These are phyloP conservation scores for Scaptomyza polygonia DNA, from an alignment of 2,888 invertebrate species.

Conservation along the genomic window DNA sequence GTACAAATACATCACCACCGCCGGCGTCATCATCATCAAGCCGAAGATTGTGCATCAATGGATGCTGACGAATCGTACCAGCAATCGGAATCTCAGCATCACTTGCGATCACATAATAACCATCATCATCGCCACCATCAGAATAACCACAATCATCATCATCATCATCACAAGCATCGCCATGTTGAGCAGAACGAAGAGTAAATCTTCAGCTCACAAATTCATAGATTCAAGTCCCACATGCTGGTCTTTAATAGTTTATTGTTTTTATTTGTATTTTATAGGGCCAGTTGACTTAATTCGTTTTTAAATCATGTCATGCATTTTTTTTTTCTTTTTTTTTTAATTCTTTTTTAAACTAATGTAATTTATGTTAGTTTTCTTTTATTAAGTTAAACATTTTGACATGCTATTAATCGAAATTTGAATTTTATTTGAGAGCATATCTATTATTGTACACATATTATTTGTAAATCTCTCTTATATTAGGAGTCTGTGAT, in stretches of 20 bases:
- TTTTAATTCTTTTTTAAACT: slow-evolving; percentile 37
- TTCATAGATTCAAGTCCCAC: slow-evolving; percentile 40
- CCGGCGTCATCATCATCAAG: slow-evolving; percentile 55
- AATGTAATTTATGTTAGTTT: slow-evolving; percentile 47
- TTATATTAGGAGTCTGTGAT: slow-evolving; percentile 82
- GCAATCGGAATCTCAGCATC: slow-evolving; percentile 49
- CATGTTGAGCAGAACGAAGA: slow-evolving; percentile 49
- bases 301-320: slow-evolving; percentile 60
- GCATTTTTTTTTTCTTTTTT: slow-evolving; percentile 40
- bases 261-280: slow-evolving; percentile 57
- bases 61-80: slow-evolving; percentile 50
- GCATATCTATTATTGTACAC: slow-evolving; percentile 34
- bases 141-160: slow-evolving; percentile 64
- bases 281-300: slow-evolving; percentile 71
- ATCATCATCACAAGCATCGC: slow-evolving; percentile 64
- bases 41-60: slow-evolving; percentile 29
- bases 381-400: slow-evolving; percentile 48
- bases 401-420: slow-evolving; percentile 59
- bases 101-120: slow-evolving; percentile 39
- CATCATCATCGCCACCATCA: slow-evolving; percentile 48
- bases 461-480: slow-evolving; percentile 64
- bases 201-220: slow-evolving; percentile 36
- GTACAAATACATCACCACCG: slow-evolving; percentile 57
- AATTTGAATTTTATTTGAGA: slow-evolving; percentile 65
- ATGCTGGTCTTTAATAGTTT: slow-evolving; percentile 49